Percentiles rank a stretch among this genome's conserved stretches.
Conservation (phyloP, 2,113 vertebrate genomes). For the Galbula dea region DNA sequence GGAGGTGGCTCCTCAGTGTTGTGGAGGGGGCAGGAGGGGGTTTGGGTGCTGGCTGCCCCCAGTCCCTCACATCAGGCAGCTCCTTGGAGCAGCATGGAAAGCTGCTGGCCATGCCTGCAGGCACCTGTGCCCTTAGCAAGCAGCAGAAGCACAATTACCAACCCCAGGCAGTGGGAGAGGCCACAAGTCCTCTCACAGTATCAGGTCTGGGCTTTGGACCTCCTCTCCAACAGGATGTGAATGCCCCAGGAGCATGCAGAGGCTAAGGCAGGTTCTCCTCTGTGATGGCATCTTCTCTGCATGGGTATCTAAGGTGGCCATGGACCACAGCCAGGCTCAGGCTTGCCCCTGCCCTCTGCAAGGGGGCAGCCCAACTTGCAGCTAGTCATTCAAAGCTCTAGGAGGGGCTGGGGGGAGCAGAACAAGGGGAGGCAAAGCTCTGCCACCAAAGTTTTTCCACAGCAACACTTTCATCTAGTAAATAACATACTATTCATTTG, state of each 20-base stretch:
- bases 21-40: rapidly evolving
- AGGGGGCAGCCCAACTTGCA: too few species aligned
- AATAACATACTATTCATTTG: neutral
- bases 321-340: rapidly evolving
- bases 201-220: neutral
- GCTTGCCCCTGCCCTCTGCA: neutral
- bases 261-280: rapidly evolving
- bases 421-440: neutral
- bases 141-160: rapidly evolving
- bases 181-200: neutral
- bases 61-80: rapidly evolving
- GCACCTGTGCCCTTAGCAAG: neutral
- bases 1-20: rapidly evolving
- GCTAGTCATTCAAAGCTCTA: neutral
- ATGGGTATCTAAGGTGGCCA: too few species aligned
- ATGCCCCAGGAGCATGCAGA: rapidly evolving
- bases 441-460: neutral
- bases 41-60: neutral
- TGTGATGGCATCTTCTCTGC: too few species aligned
- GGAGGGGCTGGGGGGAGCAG: neutral
- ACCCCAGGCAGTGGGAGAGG: neutral
- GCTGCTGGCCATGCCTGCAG: neutral
- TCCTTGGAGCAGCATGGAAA: rapidly evolving
- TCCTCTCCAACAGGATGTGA: rapidly evolving
- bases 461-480: neutral